Base-by-base conservation (phyloP, 2,113 vertebrate species). In the Mobula hypostoma region DNA sequence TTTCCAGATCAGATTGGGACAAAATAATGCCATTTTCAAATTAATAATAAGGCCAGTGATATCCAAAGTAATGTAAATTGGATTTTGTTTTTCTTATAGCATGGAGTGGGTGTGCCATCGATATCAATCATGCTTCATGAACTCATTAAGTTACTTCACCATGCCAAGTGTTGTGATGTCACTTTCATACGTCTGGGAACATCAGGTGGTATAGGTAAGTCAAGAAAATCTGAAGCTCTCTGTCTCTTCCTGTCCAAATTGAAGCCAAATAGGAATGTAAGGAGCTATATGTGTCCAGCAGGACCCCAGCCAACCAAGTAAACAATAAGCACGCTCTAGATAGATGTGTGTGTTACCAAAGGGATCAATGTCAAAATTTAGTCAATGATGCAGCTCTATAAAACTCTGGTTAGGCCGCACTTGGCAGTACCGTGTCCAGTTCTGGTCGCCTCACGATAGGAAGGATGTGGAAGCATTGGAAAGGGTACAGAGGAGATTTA, bases 81-180 rank as follows among this genome's bases (percentile, higher is more conserved):
- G 70, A 92, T 79, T 48, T 80, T 21, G 19, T 94, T 68, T 66
- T 27, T 21, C 0, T 78, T 94, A 15, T 95, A 98, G 98, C 98
- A 98, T 0, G 97, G 98, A 24, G 98, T 98, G 97, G 98, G 97
- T 14, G 96, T 98, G 78, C 98, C 98, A 29, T 99, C 98, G 83
- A 98, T 98, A 94, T 98, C 98, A 94, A 98, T 98, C 94, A 97
- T 98, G 98, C 96, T 98, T 68, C 98, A 98, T 0, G 98, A 98
- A 95, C 98, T 99, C 82, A 98, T 98, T 96, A 98, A 98, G 95
- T 97, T 98, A 95, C 97, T 98, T 94, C 96, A 98, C 96, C 97
- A 98, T 0, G 97, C 98, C 17, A 96, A 95, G 36, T 97, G 98
- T 95, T 68, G 79, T n/a, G 97, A 98, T 0, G 97, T 98, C n/a